These are phyloP conservation scores for Hyles vespertilio DNA, from an alignment of 1,140 invertebrate genomes.

Conservation along the genomic window DNA sequence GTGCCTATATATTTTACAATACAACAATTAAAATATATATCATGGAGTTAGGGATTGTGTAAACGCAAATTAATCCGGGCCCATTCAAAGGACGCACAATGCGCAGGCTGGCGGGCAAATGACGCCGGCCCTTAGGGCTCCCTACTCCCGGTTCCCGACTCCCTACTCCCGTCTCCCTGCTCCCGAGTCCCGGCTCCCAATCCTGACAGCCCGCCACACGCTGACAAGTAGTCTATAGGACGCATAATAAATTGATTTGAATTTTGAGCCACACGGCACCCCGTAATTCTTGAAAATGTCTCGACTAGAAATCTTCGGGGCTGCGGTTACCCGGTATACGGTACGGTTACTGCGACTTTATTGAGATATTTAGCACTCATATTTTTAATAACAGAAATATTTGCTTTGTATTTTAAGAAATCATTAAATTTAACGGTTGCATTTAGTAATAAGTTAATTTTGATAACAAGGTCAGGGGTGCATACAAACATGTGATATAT, in stretches of 20 bases:
- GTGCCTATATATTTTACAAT: background rate
- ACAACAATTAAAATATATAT: conserved; percentile 10
- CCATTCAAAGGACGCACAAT: conserved; percentile 14
- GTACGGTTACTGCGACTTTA: too few species aligned
- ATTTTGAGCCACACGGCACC: background rate
- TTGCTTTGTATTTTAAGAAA: too few species aligned
- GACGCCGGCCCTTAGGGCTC: conserved; percentile 1
- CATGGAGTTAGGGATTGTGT: conserved; percentile 1
- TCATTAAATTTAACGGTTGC: too few species aligned
- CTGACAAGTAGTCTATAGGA: background rate
- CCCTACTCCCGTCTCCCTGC: too few species aligned
- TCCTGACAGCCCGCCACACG: background rate
- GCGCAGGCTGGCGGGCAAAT: conserved; percentile 13
- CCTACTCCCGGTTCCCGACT: background rate
- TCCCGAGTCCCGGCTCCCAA: background rate
- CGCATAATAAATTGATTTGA: conserved; percentile 8
- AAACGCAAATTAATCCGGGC: conserved; percentile 5
- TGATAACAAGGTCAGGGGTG: too few species aligned
- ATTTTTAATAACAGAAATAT: too few species aligned
- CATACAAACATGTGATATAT: too few species aligned
- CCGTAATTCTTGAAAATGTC: conserved; percentile 4
- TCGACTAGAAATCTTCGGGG: too few species aligned
- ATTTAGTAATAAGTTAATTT: too few species aligned
- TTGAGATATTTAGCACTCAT: too few species aligned
- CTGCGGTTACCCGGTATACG: too few species aligned